These are phyloP conservation scores for Patella vulgata DNA, from an alignment of 1,140 invertebrate genomes.

Conservation along the genomic window DNA sequence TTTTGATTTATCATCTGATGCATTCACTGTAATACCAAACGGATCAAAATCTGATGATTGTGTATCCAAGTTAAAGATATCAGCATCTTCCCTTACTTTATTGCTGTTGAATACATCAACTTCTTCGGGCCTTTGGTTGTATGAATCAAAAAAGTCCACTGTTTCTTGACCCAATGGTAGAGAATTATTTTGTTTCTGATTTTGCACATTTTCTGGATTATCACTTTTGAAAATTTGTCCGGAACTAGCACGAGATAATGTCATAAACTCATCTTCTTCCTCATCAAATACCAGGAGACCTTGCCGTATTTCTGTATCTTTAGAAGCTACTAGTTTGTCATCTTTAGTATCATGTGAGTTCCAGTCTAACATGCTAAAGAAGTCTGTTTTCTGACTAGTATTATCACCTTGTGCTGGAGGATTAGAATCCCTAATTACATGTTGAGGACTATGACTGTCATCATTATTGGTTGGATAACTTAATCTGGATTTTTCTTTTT, in stretches of 20 bases:
- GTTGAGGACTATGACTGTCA: slow-evolving; percentile 50
- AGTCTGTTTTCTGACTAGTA: not conserved
- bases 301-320: too few relatives aligned
- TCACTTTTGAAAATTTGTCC: not conserved
- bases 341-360: too few relatives aligned
- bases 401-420: slow-evolving; percentile 1
- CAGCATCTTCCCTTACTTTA: slow-evolving; percentile 34
- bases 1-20: too few relatives aligned
- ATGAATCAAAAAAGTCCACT: slow-evolving; percentile 49
- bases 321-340: too few relatives aligned
- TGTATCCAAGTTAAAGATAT: slow-evolving; percentile 47
- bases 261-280: too few relatives aligned
- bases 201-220: not conserved
- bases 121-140: slow-evolving; percentile 18
- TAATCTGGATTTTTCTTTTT: slow-evolving; percentile 45
- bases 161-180: slow-evolving; percentile 5
- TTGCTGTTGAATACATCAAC: too few relatives aligned
- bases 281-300: too few relatives aligned
- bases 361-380: not conserved
- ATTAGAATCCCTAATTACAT: slow-evolving; percentile 49
- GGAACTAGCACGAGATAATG: too few relatives aligned
- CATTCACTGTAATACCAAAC: slow-evolving; percentile 3
- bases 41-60: not conserved
- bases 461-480: slow-evolving; percentile 48
- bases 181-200: not conserved